phyloP scores from a whole-genome alignment of 30 jellyfish, hydroid and myxozoan species.

The Sanderia malayensis region DNA sequence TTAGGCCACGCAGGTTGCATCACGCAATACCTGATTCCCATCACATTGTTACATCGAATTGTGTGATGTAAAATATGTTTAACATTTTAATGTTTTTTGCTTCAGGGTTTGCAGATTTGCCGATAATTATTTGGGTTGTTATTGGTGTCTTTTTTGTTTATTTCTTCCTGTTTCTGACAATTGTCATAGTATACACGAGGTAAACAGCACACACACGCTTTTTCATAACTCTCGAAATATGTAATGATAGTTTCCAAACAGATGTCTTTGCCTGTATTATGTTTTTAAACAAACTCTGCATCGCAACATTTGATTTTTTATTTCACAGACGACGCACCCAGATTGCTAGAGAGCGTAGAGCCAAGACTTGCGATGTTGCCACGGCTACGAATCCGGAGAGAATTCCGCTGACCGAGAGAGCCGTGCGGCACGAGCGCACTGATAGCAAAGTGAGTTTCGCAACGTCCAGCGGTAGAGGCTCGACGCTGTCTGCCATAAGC shows the following conservation, averaged over 20 bases:
- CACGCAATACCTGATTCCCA: no score
- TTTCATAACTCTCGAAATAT: no score
- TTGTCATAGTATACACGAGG: conserved; percentile 55
- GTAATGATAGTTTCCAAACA: no score
- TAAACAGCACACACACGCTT: no score
- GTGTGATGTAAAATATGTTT: no score
- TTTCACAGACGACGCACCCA: conserved; percentile 34
- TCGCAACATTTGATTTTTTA: not conserved
- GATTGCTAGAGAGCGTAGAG: conserved; percentile 42
- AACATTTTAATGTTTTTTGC: not conserved
- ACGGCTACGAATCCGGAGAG: conserved; percentile 39
- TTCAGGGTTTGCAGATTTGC: conserved; percentile 50
- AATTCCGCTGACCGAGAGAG: conserved; percentile 25
- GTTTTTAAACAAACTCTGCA: no score
- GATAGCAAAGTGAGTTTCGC: conserved; percentile 47
- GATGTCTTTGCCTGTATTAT: no score
- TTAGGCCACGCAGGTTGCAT: no score
- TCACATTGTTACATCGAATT: no score
- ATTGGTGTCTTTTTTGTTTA: conserved; percentile 63
- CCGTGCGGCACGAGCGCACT: conserved; percentile 30
- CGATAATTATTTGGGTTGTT: conserved; percentile 64
- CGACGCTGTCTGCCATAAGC: conserved; percentile 38
- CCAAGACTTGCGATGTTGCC: conserved; percentile 47
- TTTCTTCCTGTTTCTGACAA: conserved; percentile 42
- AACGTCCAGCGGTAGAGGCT: conserved; percentile 68